Conservation (phyloP, 2,888 invertebrate genomes). For the Drosophila robusta region DNA sequence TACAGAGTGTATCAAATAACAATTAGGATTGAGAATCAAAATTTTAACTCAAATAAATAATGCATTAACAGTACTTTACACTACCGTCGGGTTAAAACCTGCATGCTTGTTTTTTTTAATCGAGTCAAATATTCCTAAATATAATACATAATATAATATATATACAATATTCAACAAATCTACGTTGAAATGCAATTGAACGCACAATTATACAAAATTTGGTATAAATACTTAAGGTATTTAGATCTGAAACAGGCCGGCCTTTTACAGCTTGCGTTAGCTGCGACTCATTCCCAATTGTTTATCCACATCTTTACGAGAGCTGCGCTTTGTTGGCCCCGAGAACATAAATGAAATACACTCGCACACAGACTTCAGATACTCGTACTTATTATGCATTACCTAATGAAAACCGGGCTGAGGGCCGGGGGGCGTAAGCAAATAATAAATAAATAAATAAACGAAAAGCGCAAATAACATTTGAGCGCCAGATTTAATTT, state of each 20-base stretch:
- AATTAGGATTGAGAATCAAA: too few species aligned
- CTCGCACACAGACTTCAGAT: conserved; percentile 27
- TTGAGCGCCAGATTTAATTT: conserved; percentile 83
- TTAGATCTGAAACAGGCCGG: not conserved
- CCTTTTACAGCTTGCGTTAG: not conserved
- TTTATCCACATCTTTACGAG: conserved; percentile 32
- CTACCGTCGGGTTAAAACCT: too few species aligned
- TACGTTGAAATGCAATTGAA: not conserved
- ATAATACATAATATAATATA: too few species aligned
- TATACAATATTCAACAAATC: too few species aligned
- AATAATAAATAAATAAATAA: conserved; percentile 82
- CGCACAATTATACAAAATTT: not conserved
- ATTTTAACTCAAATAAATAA: too few species aligned
- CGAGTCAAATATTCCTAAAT: too few species aligned
- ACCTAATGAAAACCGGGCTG: conserved; percentile 77
- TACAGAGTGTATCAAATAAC: too few species aligned
- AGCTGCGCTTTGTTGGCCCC: conserved; percentile 29
- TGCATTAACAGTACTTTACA: too few species aligned
- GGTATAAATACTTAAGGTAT: not conserved
- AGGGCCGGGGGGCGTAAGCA: conserved; percentile 60
- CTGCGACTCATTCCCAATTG: conserved; percentile 7
- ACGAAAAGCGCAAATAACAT: conserved; percentile 82
- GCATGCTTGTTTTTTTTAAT: too few species aligned
- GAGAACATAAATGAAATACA: conserved; percentile 72
- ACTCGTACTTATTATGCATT: conserved; percentile 74